Evolutionary conservation across 30 jellyfish, hydroid and myxozoan species (phyloP), one percentile per base, ranked within the genome.

Genomic region (Rhopilema esculentum): DNA sequence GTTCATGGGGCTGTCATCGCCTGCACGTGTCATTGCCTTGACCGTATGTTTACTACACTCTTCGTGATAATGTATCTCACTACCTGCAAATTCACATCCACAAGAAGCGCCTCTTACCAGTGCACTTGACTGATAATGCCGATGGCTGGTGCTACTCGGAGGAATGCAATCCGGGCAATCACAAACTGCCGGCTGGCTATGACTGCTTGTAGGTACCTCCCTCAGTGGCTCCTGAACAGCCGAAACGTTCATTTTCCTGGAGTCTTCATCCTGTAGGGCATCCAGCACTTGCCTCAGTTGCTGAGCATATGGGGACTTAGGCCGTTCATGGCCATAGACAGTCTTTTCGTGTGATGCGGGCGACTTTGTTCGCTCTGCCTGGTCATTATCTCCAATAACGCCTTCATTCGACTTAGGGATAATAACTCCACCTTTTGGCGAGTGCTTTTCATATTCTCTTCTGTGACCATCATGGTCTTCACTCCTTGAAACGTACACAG

Each of bases 261-360:
- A 91, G 74, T 93, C 97, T 72, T 94, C 98, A 52, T 94, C 97
- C 28, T 91, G 97, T 24, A 94, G 88, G 20, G 93, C 97, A 70
- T 94, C 98, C 33, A 94, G 96, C 27, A 94, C 98, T 75, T 94
- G 98, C 53, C 96, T 75, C 27, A 94, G 90, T 75, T 94, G 98
- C 66, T 85, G 97, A n/a, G 97, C 98, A 72, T 94, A 94, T 0
- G 97, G 98, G 8, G 98, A 94, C 53, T 89, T 89, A 0, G 97
- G 97, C 64, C 86, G 75, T 61, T 89, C 97, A 12, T 74, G 97
- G 4, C 66, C 75, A 52, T 77, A 79, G 16, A 49, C 70, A 4
- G 77, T n/a, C 70, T 79, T 65, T 0, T 69, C 71, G 53, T 85
- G 88, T 51, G 23, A 25, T 7, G 83, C 31, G 19, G 94, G 94